Conservation (phyloP, 2,888 invertebrate genomes). For the Arge pagana region DNA sequence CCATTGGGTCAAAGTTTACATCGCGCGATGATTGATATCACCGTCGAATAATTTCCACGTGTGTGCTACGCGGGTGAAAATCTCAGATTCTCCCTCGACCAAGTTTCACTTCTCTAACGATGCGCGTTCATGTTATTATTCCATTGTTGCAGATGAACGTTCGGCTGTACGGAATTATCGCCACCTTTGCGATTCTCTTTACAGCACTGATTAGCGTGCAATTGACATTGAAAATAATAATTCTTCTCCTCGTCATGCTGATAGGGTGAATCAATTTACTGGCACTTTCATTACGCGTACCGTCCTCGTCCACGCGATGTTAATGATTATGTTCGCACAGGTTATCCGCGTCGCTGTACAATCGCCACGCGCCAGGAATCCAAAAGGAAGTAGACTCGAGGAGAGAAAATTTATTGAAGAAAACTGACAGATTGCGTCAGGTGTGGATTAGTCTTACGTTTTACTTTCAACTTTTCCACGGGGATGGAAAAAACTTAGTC, state of each 20-base stretch:
- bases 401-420: constrained; percentile 52
- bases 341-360: constrained; percentile 49
- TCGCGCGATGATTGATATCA: too few species aligned
- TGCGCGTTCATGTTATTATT: too few species aligned
- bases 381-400: constrained; percentile 47
- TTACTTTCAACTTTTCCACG: constrained; percentile 19
- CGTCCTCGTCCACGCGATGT: not conserved
- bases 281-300: too few species aligned
- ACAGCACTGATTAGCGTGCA: constrained; percentile 48
- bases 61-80: not conserved
- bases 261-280: constrained; percentile 54
- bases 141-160: constrained; percentile 53
- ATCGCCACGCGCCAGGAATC: constrained; percentile 47
- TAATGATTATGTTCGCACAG: constrained; percentile 35
- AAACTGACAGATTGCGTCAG: constrained; percentile 53
- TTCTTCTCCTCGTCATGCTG: constrained; percentile 45
- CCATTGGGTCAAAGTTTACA: too few species aligned
- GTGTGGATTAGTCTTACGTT: constrained; percentile 33
- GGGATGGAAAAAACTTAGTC: constrained; percentile 40
- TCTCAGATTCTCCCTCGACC: not conserved
- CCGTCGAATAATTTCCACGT: too few species aligned
- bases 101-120: not conserved
- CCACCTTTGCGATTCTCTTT: constrained; percentile 47
- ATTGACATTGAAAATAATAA: constrained; percentile 44
- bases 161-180: constrained; percentile 48